These are phyloP conservation scores for Tiliqua scincoides DNA, from an alignment of 2,113 vertebrate species.

Conservation along the genomic window DNA sequence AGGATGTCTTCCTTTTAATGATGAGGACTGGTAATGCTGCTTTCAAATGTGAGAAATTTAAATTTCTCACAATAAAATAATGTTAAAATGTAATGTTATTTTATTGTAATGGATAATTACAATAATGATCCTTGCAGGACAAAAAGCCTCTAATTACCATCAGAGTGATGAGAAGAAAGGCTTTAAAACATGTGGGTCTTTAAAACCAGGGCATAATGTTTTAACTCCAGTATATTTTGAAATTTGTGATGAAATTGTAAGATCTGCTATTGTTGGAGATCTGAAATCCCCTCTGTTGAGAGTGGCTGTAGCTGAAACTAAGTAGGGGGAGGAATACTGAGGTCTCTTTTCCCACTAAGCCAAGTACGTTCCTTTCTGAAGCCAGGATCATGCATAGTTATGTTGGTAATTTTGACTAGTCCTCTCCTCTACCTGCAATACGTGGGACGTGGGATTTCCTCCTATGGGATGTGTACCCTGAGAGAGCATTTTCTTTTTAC, in stretches of 20 bases:
- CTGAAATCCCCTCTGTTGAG: background rate
- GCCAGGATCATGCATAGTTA: background rate
- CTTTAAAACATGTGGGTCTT: too few relatives aligned
- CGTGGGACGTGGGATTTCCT: background rate
- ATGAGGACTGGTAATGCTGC: background rate
- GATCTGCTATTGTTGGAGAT: background rate
- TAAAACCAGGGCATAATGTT: background rate
- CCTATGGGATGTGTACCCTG: background rate
- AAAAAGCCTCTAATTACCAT: too few relatives aligned
- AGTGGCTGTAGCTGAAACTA: background rate
- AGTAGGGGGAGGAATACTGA: background rate
- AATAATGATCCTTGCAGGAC: too few relatives aligned
- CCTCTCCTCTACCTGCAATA: background rate
- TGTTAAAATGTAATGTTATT: too few relatives aligned
- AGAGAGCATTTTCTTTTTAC: background rate
- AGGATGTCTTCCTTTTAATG: background rate
- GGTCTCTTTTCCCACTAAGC: background rate
- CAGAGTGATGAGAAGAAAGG: too few relatives aligned
- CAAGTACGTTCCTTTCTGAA: background rate
- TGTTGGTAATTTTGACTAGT: background rate
- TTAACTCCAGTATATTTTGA: background rate
- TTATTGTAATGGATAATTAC: too few relatives aligned
- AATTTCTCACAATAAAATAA: background rate
- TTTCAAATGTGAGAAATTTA: background rate
- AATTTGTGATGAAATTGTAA: background rate